Evolutionary conservation across 2,888 invertebrate species (phyloP).

Genomic region (Notodonta dromedarius): DNA sequence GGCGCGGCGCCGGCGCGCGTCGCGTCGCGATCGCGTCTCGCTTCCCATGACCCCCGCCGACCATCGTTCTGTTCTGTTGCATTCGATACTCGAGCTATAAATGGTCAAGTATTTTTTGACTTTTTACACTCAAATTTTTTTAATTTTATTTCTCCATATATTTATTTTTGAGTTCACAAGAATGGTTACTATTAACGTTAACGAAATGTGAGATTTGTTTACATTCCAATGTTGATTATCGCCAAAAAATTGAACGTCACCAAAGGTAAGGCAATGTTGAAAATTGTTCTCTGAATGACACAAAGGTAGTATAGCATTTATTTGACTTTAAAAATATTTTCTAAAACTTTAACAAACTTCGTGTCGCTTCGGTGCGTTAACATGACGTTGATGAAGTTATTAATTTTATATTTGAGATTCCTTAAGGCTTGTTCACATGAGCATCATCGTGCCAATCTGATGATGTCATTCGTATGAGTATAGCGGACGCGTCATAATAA

Average conservation of each 20-base stretch:
- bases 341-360: slow-evolving; percentile 36
- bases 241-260: slow-evolving; percentile 71
- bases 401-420: slow-evolving; percentile 32
- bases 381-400: slow-evolving; percentile 44
- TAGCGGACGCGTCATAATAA: too few species aligned
- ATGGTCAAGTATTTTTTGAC: slow-evolving; percentile 85
- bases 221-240: slow-evolving; percentile 78
- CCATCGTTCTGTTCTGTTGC: slow-evolving; percentile 78
- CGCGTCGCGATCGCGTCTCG: slow-evolving; percentile 52
- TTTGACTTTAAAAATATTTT: slow-evolving; percentile 73
- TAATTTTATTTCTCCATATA: slow-evolving; percentile 53
- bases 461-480: background rate
- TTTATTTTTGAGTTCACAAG: slow-evolving; percentile 68
- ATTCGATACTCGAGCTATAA: slow-evolving; percentile 80
- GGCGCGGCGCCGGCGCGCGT: slow-evolving; percentile 12
- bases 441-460: background rate
- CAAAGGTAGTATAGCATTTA: slow-evolving; percentile 85
- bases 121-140: slow-evolving; percentile 84
- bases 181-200: slow-evolving; percentile 58
- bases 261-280: slow-evolving; percentile 80
- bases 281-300: slow-evolving; percentile 68
- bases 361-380: slow-evolving; percentile 56
- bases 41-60: slow-evolving; percentile 54
- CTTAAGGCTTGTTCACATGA: background rate
- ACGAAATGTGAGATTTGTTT: slow-evolving; percentile 69